Evolutionary conservation across 2,113 vertebrate genomes (phyloP), one percentile per base, ranked within the genome.

Genomic region (Sus scrofa): DNA sequence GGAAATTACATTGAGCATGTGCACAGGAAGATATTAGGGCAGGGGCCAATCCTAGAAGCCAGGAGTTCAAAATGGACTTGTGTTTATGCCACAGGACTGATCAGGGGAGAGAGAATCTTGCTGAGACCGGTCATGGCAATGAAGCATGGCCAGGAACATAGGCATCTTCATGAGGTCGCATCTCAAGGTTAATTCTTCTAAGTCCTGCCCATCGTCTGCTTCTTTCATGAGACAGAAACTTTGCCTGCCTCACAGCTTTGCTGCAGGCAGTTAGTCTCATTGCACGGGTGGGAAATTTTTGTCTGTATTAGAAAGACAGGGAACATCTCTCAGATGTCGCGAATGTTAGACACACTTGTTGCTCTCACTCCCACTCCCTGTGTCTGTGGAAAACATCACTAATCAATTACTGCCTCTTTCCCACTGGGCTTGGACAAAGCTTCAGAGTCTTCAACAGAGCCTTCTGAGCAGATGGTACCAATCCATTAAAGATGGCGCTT

Each of bases 261-360:
- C 74, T 34, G 30, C 39, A 94, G 63, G 27, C 89, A 71, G 37
- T 68, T 50, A 63, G 67, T 88, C 67, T 89, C 73, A 95, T 30
- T 93, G 32, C 15, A 54, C n/a, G n/a, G 68, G n/a, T 1, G 39
- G 93, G 91, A 94, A 91, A 65, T 91, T 96, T 63, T 92, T 60
- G 34, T 86, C 91, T 68, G 22, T 37, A 63, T 94, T 37, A 79
- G 82, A 94, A 79, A 90, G 82, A 86, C 62, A 81, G 50, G 82
- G 73, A 94, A 78, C 34, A 71, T 89, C 73, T 83, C 82, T 96
- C 95, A 89, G 34, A 89, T 94, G 78, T 93, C 86, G 86, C 89
- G 83, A 91, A 71, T 79, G 50, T 60, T 54, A 82, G 73, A 83
- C 87, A 83, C 44, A 75, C 81, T 89, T 90, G 52, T 37, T 92